These are phyloP conservation scores for Conger conger DNA, from an alignment of 2,113 vertebrate species.

Conservation along the genomic window DNA sequence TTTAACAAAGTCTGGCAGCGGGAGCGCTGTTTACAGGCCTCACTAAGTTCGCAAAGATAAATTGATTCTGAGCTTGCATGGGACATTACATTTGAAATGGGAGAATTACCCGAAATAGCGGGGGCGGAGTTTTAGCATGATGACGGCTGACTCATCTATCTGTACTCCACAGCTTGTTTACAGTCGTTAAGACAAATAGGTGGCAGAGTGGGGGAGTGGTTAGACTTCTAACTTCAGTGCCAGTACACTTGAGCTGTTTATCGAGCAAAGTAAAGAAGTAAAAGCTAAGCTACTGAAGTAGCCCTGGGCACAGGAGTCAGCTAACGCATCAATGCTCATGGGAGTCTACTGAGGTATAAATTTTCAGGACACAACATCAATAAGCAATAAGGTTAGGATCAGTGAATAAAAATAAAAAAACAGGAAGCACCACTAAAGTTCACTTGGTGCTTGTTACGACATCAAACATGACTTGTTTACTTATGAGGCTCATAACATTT, in stretches of 20 bases:
- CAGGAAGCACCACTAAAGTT: no score
- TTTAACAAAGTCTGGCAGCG: constrained; percentile 15
- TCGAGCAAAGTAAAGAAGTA: neutral
- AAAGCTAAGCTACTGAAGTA: neutral
- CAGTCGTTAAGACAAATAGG: neutral
- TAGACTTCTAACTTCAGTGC: neutral
- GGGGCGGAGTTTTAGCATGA: neutral
- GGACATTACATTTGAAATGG: constrained; percentile 21
- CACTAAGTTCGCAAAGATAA: constrained; percentile 5
- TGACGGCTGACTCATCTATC: constrained; percentile 10
- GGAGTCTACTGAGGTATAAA: neutral
- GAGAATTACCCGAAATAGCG: constrained; percentile 15
- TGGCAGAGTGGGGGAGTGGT: neutral
- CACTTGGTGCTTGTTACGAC: no score
- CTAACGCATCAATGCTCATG: neutral
- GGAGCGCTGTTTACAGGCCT: neutral
- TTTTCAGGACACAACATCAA: neutral
- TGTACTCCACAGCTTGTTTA: neutral
- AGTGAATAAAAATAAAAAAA: neutral
- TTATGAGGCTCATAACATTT: no score
- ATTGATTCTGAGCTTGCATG: constrained; percentile 24
- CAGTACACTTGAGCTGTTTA: neutral
- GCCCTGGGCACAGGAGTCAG: neutral
- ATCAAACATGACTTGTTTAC: no score
- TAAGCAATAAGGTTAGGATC: neutral